A percentile compares a stretch with the other conserved stretches of the same genome.
These are phyloP conservation scores for Tolypeutes matacus DNA, from an alignment of 2,797 vertebrate species.

Conservation along the genomic window DNA sequence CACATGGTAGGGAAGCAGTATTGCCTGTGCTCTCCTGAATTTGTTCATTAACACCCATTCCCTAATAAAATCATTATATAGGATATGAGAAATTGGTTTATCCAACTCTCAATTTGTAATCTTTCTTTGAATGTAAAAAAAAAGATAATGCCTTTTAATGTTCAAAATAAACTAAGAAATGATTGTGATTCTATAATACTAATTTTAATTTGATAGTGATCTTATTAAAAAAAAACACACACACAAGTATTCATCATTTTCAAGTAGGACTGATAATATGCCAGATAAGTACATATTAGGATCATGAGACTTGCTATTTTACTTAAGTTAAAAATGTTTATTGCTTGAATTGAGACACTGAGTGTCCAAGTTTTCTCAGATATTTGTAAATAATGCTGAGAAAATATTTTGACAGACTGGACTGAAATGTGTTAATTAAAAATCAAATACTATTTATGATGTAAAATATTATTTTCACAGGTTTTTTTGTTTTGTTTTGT, in stretches of 20 bases:
- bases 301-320: background rate
- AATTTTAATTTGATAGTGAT: background rate
- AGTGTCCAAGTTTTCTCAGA: constrained; percentile 42
- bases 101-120: background rate
- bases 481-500: background rate
- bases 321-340: background rate
- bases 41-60: background rate
- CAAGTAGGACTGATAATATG: background rate
- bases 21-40: background rate
- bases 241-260: background rate
- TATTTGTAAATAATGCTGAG: constrained; percentile 62
- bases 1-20: background rate
- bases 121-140: background rate
- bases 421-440: constrained; percentile 66
- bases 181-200: background rate
- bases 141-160: background rate
- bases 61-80: background rate
- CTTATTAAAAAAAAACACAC: background rate
- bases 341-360: background rate
- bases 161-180: background rate
- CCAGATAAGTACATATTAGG: background rate
- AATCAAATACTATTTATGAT: constrained; percentile 3
- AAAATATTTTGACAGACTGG: constrained; percentile 78
- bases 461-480: constrained; percentile 61
- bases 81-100: background rate